These are phyloP conservation scores for Myanophis thanlyinensis DNA, from an alignment of 2,113 vertebrate species.

Conservation along the genomic window DNA sequence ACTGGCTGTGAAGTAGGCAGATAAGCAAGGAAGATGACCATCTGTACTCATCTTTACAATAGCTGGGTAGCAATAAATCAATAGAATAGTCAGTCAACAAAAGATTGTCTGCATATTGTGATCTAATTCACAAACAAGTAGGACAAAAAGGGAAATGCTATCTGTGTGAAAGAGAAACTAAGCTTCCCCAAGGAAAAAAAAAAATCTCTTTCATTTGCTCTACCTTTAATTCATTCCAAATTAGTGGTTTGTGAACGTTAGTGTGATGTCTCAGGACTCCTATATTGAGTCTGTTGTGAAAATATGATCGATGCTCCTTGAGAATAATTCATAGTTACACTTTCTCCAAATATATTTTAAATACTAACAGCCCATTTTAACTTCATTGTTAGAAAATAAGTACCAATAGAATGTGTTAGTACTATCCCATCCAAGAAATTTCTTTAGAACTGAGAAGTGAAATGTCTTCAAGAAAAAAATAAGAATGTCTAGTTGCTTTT, in stretches of 20 bases:
- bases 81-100: neutral
- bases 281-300: neutral
- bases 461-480: neutral
- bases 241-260: neutral
- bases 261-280: neutral
- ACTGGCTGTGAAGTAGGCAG: conserved; percentile 1
- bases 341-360: neutral
- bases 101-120: neutral
- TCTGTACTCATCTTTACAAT: conserved; percentile 26
- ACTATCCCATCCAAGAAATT: neutral
- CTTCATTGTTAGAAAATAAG: neutral
- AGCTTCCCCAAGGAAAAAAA: neutral
- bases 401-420: neutral
- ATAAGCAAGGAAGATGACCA: conserved; percentile 12
- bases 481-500: neutral
- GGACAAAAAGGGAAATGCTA: neutral
- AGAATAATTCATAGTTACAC: neutral
- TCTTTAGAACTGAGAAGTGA: neutral
- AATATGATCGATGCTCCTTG: neutral
- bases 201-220: neutral
- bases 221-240: neutral
- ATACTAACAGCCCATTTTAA: neutral
- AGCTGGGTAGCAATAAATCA: conserved; percentile 9
- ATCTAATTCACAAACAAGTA: neutral
- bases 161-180: neutral